Percentiles rank a stretch among this genome's conserved stretches.
phyloP scores from a whole-genome alignment of 1,140 invertebrate genomes.

The Heliconius eleuchia region DNA sequence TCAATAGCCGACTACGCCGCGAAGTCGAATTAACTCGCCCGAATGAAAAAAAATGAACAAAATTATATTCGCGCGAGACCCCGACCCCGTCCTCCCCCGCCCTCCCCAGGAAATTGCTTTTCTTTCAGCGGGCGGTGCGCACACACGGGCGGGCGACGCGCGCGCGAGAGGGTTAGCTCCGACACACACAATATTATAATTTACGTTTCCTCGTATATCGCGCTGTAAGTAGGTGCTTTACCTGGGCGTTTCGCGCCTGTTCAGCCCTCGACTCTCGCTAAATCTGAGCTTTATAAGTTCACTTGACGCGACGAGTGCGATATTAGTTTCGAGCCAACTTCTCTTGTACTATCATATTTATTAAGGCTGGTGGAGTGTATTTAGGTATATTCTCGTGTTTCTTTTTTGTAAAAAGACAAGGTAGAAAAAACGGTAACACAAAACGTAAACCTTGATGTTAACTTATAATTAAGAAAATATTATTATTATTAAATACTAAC shows the following conservation, averaged over 20 bases:
- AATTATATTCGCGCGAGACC: constrained; percentile 80
- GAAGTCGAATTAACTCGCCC: constrained; percentile 79
- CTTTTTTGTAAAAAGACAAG: neutral
- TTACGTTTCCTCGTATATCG: constrained; percentile 80
- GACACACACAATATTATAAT: constrained; percentile 80
- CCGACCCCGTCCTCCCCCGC: constrained; percentile 42
- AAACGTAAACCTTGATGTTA: neutral
- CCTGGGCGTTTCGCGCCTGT: constrained; percentile 75
- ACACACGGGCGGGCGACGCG: constrained; percentile 58
- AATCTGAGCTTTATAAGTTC: constrained; percentile 81
- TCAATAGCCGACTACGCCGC: constrained; percentile 78
- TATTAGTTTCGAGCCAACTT: constrained; percentile 79
- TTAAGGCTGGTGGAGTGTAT: constrained; percentile 58
- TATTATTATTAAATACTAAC: too few species aligned
- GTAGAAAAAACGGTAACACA: neutral
- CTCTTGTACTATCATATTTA: constrained; percentile 77
- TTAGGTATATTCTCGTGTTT: constrained; percentile 11
- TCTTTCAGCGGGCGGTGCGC: constrained; percentile 76
- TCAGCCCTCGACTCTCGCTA: constrained; percentile 75
- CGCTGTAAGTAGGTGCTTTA: constrained; percentile 79
- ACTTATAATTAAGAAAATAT: too few species aligned
- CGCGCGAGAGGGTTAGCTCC: constrained; percentile 73
- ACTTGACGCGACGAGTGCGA: constrained; percentile 78
- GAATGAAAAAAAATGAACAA: constrained; percentile 81
- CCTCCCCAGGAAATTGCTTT: constrained; percentile 76